A percentile compares a stretch with the other conserved stretches of the same genome.
Evolutionary conservation across 2,113 vertebrate genomes (phyloP).

Genomic region (Sylvietta virens): DNA sequence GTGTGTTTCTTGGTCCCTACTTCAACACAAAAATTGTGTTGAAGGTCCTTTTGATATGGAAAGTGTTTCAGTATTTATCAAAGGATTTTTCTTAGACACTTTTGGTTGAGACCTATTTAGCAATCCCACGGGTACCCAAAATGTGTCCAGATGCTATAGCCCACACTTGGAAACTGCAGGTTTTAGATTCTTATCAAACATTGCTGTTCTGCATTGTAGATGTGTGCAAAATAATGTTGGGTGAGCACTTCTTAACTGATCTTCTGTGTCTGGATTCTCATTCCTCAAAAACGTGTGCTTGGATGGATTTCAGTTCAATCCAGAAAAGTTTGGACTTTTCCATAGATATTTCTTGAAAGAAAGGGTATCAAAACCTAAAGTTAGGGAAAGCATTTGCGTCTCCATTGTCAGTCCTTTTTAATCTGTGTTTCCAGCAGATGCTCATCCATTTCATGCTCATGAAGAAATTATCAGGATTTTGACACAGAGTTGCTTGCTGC

Average conservation of each 20-base stretch:
- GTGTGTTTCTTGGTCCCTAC: not conserved
- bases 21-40: too few species aligned
- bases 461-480: not conserved
- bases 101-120: not conserved
- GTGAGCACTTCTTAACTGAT: not conserved
- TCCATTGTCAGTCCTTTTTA: not conserved
- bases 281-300: not conserved
- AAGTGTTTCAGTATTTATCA: not conserved
- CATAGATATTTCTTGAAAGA: not conserved
- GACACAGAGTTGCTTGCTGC: not conserved
- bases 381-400: not conserved
- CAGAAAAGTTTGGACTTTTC: not conserved
- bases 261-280: not conserved
- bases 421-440: not conserved
- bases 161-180: not conserved
- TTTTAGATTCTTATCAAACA: not conserved
- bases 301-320: not conserved
- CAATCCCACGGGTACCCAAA: not conserved
- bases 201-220: not conserved
- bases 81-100: not conserved
- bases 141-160: rapidly evolving
- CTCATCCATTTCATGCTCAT: not conserved
- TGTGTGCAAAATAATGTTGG: not conserved
- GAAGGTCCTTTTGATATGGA: not conserved
- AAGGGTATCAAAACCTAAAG: not conserved